These are phyloP conservation scores for Lamellibrachia columna DNA, from an alignment of 2,888 invertebrate genomes.

Conservation along the genomic window DNA sequence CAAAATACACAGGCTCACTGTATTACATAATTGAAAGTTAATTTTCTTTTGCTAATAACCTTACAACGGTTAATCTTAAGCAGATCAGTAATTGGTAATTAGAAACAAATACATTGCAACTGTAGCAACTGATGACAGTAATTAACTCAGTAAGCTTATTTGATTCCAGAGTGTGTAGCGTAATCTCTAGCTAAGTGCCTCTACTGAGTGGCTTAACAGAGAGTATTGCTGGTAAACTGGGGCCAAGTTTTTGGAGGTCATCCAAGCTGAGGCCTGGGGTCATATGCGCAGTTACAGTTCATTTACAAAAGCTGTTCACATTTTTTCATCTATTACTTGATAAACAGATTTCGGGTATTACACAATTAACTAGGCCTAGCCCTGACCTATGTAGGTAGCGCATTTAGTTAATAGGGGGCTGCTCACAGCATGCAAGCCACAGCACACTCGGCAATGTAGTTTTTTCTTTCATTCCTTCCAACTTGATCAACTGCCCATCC, in stretches of 20 bases:
- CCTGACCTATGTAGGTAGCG: too few relatives aligned
- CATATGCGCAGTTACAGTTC: neutral
- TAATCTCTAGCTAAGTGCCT: neutral
- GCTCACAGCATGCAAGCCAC: too few relatives aligned
- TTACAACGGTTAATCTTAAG: neutral
- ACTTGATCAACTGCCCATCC: too few relatives aligned
- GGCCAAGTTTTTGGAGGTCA: neutral
- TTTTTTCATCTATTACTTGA: too few relatives aligned
- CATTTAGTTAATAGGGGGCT: too few relatives aligned
- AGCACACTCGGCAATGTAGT: too few relatives aligned
- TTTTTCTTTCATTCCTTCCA: too few relatives aligned
- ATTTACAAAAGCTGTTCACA: too few relatives aligned
- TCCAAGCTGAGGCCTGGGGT: neutral
- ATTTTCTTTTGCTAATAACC: neutral
- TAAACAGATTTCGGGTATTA: too few relatives aligned
- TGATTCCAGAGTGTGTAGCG: neutral
- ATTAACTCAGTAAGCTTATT: neutral
- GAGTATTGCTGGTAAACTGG: neutral
- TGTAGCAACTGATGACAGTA: neutral
- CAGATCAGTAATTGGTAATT: neutral
- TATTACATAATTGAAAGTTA: neutral
- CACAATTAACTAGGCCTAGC: too few relatives aligned
- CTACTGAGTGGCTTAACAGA: neutral
- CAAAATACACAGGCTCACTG: too few relatives aligned
- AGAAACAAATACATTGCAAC: neutral